A percentile compares a stretch with the other conserved stretches of the same genome.
These are phyloP conservation scores for Anoura caudifer DNA, from an alignment of 2,113 vertebrate genomes.

Conservation along the genomic window DNA sequence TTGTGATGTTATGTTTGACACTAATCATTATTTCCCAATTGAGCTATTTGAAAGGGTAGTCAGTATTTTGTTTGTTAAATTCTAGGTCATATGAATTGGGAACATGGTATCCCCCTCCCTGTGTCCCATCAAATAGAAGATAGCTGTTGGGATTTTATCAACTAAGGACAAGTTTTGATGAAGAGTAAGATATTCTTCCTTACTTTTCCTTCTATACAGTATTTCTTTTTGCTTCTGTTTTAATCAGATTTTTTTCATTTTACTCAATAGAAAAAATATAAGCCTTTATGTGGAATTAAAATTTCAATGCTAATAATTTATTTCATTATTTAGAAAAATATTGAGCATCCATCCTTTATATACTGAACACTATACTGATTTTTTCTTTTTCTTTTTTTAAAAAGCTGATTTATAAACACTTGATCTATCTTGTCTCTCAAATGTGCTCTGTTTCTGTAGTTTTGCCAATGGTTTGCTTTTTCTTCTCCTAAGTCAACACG, in stretches of 20 bases:
- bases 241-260: background rate
- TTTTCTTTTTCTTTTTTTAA: background rate
- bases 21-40: constrained; percentile 72
- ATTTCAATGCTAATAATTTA: background rate
- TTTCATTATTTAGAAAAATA: background rate
- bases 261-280: background rate
- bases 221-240: constrained; percentile 23
- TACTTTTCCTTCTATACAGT: background rate
- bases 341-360: background rate
- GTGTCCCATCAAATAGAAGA: background rate
- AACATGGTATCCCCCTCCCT: background rate
- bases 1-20: constrained; percentile 68
- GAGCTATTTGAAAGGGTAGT: constrained; percentile 74
- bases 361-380: background rate
- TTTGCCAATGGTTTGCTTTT: background rate
- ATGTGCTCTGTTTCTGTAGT: background rate
- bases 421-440: background rate
- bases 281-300: background rate
- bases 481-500: background rate
- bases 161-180: background rate
- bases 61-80: constrained; percentile 75
- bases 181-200: background rate
- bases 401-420: background rate
- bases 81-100: constrained; percentile 53
- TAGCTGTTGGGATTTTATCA: constrained; percentile 17